Base-by-base conservation (phyloP, 2,888 invertebrate genomes). In the Desoria tigrina region DNA sequence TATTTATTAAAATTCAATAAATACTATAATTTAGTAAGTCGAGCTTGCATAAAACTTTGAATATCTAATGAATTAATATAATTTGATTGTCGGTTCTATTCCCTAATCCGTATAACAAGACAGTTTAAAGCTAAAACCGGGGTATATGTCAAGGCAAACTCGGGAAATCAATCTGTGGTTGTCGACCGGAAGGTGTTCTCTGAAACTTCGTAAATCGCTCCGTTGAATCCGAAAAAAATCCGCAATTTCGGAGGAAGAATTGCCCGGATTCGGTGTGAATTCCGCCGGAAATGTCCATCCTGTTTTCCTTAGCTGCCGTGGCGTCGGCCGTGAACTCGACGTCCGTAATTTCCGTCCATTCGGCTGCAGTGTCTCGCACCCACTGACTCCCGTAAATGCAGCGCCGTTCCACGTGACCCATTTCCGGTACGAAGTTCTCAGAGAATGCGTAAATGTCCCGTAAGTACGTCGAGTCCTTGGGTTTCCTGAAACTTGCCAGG, bases 241-340 rank as follows among this genome's bases (percentile, higher is more conserved):
- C 74, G 63, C 74, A 74, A 61, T 74, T 71, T 51, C 68, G 37
- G 18, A 74, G 50, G 51, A 51, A 74, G 61, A 74, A 74, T 16
- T 50, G 28, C 9, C 49, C 66, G 2, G 14, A 21, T 14, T 65
- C 55, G 1, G 57, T 63, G 39, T 55, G 60, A 37, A 69, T 42
- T 11, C 73, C 74, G 14, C 70, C 74, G 14, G 66, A 51, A 50
- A 71, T 64, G 60, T 73, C 74, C 55, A 64, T 54, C 28, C 73
- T 23, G 39, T 65, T 68, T 58, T 63, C 51, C 27, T 58, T 61
- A 21, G 42, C 42, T 2, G 68, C 64, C 0, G 71, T 69, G 9
- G 61, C 71, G 55, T 74, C 74, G 16, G 68, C 73, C 0, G 72
- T 72, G 42, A 72, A 74, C n/a, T 9, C 42, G 4, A 67, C 71